Evolutionary conservation across 2,113 vertebrate genomes (phyloP).

Genomic region (Dasyurus viverrinus): DNA sequence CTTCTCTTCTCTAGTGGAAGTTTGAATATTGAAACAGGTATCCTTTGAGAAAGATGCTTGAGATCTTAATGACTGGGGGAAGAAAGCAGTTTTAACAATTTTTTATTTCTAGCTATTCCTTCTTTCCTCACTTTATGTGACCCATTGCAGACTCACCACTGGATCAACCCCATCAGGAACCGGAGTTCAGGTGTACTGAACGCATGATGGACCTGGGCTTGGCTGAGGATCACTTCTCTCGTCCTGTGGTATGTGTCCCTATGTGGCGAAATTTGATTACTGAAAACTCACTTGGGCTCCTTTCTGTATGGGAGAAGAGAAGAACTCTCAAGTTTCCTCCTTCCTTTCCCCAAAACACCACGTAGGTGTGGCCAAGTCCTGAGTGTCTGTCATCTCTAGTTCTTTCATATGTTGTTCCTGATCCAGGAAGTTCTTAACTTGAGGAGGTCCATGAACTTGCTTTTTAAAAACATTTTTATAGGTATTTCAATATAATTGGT

Average conservation of each 20-base stretch:
- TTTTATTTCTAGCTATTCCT: background rate
- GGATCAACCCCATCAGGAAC: slow-evolving; percentile 81
- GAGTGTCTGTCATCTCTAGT: background rate
- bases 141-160: slow-evolving; percentile 81
- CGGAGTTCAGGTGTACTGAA: slow-evolving; percentile 83
- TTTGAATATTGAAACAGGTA: background rate
- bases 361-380: background rate
- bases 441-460: background rate
- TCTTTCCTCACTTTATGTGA: background rate
- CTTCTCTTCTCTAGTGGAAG: background rate
- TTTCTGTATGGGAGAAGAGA: rapidly evolving
- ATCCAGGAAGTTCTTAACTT: background rate
- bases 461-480: background rate
- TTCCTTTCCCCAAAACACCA: background rate
- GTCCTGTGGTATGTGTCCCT: slow-evolving; percentile 88
- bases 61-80: background rate
- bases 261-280: background rate
- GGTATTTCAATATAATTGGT: background rate
- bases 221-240: slow-evolving; percentile 96
- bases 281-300: background rate
- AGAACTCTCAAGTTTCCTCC: background rate
- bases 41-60: background rate
- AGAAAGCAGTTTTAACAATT: background rate
- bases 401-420: background rate
- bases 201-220: slow-evolving; percentile 92